Base-by-base conservation (phyloP, 1,140 invertebrate genomes). In the Papilio polyxenes region DNA sequence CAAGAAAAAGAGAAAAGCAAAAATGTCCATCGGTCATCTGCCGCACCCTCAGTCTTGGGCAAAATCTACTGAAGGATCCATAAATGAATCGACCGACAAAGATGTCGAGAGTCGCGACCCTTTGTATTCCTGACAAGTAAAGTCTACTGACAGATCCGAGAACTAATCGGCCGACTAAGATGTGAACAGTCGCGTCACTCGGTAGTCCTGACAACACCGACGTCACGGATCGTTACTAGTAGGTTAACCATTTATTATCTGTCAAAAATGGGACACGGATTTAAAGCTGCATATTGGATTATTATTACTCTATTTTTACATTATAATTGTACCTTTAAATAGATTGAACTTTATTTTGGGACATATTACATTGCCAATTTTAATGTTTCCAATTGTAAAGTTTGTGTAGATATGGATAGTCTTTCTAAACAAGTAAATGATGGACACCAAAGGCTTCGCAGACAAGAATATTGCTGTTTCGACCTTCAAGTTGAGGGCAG, bases 1-100 rank as follows among this genome's bases (percentile, higher is more conserved):
- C 48, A 82, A 85, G 81, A 81, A 81, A 81, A 81, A 81, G 72
- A 79, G 76, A 82, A 83, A 80, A 80, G 59, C 69, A 81, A 77
- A 77, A 53, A 77, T 49, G 75, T 77, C 49, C 6, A 48, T 15
- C 9, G 49, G 20, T 23, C 75, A 83, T 80, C 78, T 48, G 82
- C 53, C 59, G 81, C 80, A 23, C 83, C 83, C 82, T 31, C 80
- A 31, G 15, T 40, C 13, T 69, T 17, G 53, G 53, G 49, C 72
- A 80, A 31, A 56, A 53, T 80, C 23, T 75, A 69, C 3, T 17
- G 77, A 83, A 62, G n/a, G 56, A 79, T 85, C 81, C 48, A 20
- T 9, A 62, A 53, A 85, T 49, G 2, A 62, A 65, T 83, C 82
- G 75, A 10, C 44, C 48, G 59, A 83, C 78, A 2, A 9, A 9